Conservation (phyloP, 2,888 invertebrate species). For the Boloria selene region DNA sequence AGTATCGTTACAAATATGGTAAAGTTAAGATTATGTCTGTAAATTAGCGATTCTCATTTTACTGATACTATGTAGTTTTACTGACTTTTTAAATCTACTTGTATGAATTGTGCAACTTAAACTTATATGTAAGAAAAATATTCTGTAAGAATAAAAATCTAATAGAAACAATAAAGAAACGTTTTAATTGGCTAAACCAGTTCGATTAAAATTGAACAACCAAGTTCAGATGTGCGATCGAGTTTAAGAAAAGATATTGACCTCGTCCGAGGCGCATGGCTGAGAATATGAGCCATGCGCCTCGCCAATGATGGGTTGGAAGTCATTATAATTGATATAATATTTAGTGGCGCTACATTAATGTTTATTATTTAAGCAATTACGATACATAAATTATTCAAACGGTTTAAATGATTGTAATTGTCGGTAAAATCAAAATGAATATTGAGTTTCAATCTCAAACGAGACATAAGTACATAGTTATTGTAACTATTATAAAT, state of each 20-base stretch:
- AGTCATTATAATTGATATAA: slow-evolving; percentile 55
- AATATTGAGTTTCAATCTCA: too few relatives aligned
- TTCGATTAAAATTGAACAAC: slow-evolving; percentile 66
- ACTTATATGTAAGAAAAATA: slow-evolving; percentile 6
- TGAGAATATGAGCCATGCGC: slow-evolving; percentile 56
- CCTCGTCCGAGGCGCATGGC: slow-evolving; percentile 68
- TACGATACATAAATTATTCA: too few relatives aligned
- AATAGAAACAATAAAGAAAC: slow-evolving; percentile 37
- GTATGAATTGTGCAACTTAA: too few relatives aligned
- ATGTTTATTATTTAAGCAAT: too few relatives aligned
- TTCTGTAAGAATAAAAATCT: slow-evolving; percentile 32
- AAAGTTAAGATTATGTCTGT: too few relatives aligned
- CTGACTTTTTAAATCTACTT: too few relatives aligned
- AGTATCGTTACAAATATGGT: not conserved
- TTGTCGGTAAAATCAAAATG: too few relatives aligned
- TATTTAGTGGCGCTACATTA: slow-evolving; percentile 41
- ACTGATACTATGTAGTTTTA: too few relatives aligned
- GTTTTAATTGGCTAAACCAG: slow-evolving; percentile 52
- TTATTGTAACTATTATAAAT: too few relatives aligned
- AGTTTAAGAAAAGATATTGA: slow-evolving; percentile 75
- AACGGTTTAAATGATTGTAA: too few relatives aligned
- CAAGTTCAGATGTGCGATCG: slow-evolving; percentile 58
- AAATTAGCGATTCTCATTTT: too few relatives aligned
- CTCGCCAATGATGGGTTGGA: slow-evolving; percentile 61
- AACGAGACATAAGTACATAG: too few relatives aligned